Evolutionary conservation across 2,797 vertebrate genomes (phyloP), one percentile per base, ranked within the genome.

Genomic region (Labeo calbasu): DNA sequence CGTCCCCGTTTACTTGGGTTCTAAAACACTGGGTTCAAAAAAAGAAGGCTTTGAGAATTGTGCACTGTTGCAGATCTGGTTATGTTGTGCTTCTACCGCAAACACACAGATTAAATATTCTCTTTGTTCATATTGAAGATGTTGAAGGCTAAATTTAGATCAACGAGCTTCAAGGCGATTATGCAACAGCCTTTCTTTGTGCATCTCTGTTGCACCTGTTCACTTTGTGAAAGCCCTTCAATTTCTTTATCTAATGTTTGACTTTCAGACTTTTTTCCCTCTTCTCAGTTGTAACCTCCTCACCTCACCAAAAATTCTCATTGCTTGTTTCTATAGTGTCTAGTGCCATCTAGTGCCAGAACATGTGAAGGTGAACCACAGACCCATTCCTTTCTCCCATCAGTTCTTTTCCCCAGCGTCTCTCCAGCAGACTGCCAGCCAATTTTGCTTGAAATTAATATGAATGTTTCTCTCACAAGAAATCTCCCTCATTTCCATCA

Each of bases 331-430:
- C 72, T 81, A 55, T 83, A 82, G 28, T n/a, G 68, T 88, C 79
- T 88, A 81, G 87, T 43, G 93, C 93, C 95, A 92, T 91, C 94
- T 92, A 87, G 94, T 92, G 94, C 93, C 66, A 12, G 1, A 85
- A 86, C 84, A 59, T n/a, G 5, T 50, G 85, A 89, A 11, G 4
- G 57, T 23, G 11, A 4, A 46, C 48, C 69, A 77, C 71, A 0
- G 61, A 80, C 86, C 69, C 83, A 83, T 80, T 77, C 82, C 84
- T 88, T 25, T 79, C 23, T 65, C 82, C 79, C 40, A 9, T 68
- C 55, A 23, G 55, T 70, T 17, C 28, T 82, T 81, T 36, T 48
- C 83, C 36, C 50, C 48, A 23, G 48, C 50, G 36, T 68, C 46
- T 87, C 84, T 88, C 80, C 87, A 91, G 91, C 89, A 88, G 90